Base-by-base conservation (phyloP, 2,888 invertebrate species). In the Polydrusus pterygomalis region DNA sequence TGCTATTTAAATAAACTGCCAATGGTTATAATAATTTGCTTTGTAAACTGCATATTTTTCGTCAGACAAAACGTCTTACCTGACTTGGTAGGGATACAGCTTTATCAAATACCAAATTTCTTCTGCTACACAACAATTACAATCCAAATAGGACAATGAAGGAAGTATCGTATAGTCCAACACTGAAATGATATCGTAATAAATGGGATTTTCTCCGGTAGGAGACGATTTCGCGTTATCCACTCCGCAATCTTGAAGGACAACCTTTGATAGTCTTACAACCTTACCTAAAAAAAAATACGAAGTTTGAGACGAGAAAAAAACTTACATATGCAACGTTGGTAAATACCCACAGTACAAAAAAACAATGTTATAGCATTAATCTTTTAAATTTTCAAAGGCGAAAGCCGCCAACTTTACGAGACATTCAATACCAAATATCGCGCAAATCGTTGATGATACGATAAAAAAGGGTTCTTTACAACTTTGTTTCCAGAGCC, bases 51-150 rank as follows among this genome's bases (percentile, higher is more conserved):
- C 5, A 25, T 34, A 18, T 17, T 49, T 15, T n/a, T 20, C 34
- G 8, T 7, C 1, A 7, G 34, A 34, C 8, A 63, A 63, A 25
- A 34, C 10, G 20, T n/a, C 47, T 60, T 65, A 77, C 77, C 81
- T 76, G 1, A 81, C 75, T 81, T 96, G 95, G 86, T 97, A 97
- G 0, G 97, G 96, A 87, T 94, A 96, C 63, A 93, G 89, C 85
- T 95, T 95, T 17, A 97, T 88, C 63, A 99, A 91, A 60, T 93
- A 93, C 95, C 99, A 99, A 77, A 99, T 91, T 87, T 99, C 98
- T 87, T 99, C 98, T 3, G 98, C 95, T 87, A 99, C 93, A 81
- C 97, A 96, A 86, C 97, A 98, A 88, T 99, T 99, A 82, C 95
- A 95, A 80, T 97, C 96, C 90, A 98, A 91, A 81, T 97, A 93